phyloP scores from a whole-genome alignment of 2,888 invertebrate genomes.

The Pomacea canaliculata region DNA sequence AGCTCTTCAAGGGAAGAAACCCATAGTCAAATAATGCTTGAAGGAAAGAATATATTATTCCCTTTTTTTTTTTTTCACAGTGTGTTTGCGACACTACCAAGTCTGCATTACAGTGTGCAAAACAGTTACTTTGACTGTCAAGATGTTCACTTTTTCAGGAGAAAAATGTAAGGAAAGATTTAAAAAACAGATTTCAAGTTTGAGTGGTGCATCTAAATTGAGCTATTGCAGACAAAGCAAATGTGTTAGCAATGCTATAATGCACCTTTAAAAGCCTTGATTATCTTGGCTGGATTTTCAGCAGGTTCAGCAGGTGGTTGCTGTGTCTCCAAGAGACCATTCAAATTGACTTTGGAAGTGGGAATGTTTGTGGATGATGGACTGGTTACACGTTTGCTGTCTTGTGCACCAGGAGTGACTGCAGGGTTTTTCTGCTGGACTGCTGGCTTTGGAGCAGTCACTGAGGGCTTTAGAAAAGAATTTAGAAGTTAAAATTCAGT shows the following conservation, averaged over 20 bases:
- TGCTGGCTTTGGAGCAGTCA: conserved; percentile 4
- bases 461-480: neutral
- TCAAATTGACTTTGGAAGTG: neutral
- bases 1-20: no score
- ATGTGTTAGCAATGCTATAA: neutral
- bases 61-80: no score
- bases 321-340: neutral
- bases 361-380: neutral
- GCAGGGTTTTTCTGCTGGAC: conserved; percentile 2
- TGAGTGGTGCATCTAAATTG: no score
- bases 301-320: neutral
- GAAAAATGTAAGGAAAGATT: no score
- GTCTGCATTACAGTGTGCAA: no score
- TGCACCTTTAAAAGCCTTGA: conserved; percentile 23
- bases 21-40: no score
- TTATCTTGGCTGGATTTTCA: conserved; percentile 7
- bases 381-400: neutral
- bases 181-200: no score
- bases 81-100: no score
- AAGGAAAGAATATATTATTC: no score
- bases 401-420: neutral
- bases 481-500: neutral
- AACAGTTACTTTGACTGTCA: no score
- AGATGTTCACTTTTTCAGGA: no score
- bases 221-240: no score